A percentile compares a stretch with the other conserved stretches of the same genome.
phyloP scores from a whole-genome alignment of 2,113 vertebrate genomes.

The Leptosomus discolor region DNA sequence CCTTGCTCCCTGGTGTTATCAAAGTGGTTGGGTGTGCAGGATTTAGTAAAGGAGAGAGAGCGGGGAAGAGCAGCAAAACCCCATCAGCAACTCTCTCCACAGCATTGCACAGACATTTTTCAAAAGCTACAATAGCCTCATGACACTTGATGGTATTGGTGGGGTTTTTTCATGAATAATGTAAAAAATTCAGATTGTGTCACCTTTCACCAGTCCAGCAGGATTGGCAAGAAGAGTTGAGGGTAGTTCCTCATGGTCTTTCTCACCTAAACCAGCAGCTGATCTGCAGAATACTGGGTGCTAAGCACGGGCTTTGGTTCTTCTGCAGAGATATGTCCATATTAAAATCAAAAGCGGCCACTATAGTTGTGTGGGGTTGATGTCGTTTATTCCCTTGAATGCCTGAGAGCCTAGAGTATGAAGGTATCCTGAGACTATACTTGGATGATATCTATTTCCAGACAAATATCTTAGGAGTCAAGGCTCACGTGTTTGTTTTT shows the following conservation, averaged over 20 bases:
- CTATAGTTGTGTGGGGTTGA: background rate
- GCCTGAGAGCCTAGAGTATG: background rate
- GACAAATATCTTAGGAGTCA: background rate
- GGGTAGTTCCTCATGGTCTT: background rate
- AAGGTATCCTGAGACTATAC: background rate
- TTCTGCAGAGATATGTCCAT: background rate
- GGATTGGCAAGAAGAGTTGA: background rate
- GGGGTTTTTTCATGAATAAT: background rate
- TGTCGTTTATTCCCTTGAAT: background rate
- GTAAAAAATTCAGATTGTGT: background rate
- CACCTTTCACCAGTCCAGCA: background rate
- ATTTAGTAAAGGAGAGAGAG: background rate
- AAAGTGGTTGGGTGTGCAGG: background rate
- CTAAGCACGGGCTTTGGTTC: background rate
- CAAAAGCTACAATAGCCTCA: background rate
- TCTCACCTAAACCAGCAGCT: background rate
- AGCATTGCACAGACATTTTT: background rate
- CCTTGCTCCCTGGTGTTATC: background rate
- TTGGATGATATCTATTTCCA: background rate
- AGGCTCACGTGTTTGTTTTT: background rate
- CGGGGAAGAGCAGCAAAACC: background rate
- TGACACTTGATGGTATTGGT: background rate
- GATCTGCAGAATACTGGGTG: background rate
- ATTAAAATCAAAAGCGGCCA: background rate
- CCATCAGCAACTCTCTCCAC: background rate